Evolutionary conservation across 2,113 vertebrate species (phyloP).

Genomic region (Urocynchramus pylzowi): DNA sequence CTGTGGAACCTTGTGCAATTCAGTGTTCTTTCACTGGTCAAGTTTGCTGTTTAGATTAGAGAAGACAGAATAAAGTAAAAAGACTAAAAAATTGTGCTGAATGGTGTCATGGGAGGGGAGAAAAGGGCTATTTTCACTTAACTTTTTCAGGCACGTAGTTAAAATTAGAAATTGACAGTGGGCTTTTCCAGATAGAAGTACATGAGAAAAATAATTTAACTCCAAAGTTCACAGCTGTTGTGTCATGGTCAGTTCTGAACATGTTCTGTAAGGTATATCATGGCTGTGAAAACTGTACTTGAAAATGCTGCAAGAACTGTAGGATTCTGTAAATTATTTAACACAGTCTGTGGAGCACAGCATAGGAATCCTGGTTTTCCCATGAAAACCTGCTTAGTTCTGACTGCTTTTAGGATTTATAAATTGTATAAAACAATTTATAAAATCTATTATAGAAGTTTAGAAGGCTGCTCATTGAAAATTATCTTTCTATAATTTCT

Average conservation of each 20-base stretch:
- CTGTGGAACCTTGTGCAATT: neutral
- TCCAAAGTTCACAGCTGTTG: neutral
- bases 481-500: neutral
- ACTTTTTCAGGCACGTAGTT: neutral
- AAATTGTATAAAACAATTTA: neutral
- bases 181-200: neutral
- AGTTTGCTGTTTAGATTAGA: neutral
- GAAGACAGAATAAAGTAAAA: neutral
- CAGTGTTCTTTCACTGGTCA: neutral
- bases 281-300: neutral
- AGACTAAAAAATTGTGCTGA: neutral
- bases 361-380: neutral
- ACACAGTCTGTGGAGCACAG: neutral
- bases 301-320: neutral
- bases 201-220: neutral
- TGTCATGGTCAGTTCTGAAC: neutral
- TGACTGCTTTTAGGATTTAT: neutral
- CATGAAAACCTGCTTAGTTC: neutral
- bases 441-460: neutral
- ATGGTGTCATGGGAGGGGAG: neutral
- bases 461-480: neutral
- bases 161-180: neutral
- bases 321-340: neutral
- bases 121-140: neutral
- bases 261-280: neutral